phyloP scores from a whole-genome alignment of 1,140 invertebrate genomes.

The Aphidius ervi region DNA sequence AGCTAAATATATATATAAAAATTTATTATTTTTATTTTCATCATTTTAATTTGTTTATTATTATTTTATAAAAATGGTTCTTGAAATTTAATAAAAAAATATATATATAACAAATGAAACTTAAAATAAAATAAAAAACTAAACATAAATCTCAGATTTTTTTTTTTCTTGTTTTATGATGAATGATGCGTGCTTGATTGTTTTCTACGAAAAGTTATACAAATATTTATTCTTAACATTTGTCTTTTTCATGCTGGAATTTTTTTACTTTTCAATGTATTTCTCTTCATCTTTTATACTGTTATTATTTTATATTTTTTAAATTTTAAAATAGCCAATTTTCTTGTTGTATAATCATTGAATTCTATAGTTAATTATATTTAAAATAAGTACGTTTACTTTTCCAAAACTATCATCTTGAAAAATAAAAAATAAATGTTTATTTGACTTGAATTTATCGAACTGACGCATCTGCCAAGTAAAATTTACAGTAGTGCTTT shows the following conservation, averaged over 20 bases:
- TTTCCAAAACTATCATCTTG: not conserved
- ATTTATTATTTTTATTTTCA: no score
- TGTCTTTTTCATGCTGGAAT: not conserved
- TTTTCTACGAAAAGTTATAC: not conserved
- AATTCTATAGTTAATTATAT: conserved; percentile 8
- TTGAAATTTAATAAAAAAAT: no score
- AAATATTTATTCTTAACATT: conserved; percentile 1
- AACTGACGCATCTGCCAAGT: conserved; percentile 13
- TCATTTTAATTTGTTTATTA: no score
- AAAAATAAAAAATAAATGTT: conserved; percentile 8
- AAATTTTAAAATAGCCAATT: not conserved
- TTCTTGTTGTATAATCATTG: not conserved
- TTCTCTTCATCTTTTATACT: no score
- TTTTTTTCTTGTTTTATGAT: no score
- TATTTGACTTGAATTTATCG: conserved; percentile 13
- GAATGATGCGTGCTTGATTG: no score
- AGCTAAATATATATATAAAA: no score
- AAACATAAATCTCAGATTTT: no score
- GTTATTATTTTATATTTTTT: no score
- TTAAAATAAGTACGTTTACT: conserved; percentile 12
- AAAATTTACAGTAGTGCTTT: conserved; percentile 4
- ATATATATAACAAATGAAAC: no score
- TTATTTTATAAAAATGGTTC: no score
- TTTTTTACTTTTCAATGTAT: not conserved
- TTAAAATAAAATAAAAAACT: no score